Percentiles rank a stretch among this genome's conserved stretches.
phyloP scores from a whole-genome alignment of 1,140 invertebrate genomes.

The Antheraea mylitta region DNA sequence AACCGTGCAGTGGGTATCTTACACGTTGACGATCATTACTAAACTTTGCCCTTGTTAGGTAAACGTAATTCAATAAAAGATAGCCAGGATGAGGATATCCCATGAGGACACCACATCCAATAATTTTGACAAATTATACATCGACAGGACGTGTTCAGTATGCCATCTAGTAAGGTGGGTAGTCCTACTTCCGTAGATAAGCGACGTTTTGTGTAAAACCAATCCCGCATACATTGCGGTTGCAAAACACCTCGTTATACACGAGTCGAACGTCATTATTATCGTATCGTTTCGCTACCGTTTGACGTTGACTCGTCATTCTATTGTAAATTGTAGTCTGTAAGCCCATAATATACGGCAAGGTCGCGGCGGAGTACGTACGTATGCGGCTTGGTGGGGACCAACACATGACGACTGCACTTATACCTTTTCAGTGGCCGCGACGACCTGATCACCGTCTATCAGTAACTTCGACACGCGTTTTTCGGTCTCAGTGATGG shows the following conservation, averaged over 20 bases:
- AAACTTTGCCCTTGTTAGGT: too few relatives aligned
- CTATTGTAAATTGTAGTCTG: conserved; percentile 71
- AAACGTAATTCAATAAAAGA: background rate
- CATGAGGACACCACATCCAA: background rate
- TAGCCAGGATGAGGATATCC: background rate
- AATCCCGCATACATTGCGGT: conserved; percentile 36
- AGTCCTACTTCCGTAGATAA: conserved; percentile 10
- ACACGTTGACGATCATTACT: too few relatives aligned
- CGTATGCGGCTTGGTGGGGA: conserved; percentile 42
- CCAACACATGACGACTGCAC: conserved; percentile 49
- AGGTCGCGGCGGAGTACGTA: conserved; percentile 47
- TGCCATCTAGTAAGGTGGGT: conserved; percentile 1
- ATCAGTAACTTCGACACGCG: background rate
- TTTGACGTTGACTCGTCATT: conserved; percentile 59
- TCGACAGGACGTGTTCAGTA: conserved; percentile 42
- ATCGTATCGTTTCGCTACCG: conserved; percentile 65
- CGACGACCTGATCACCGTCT: conserved; percentile 17
- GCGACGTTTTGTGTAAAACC: conserved; percentile 10
- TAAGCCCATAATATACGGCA: conserved; percentile 71
- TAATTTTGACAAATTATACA: conserved; percentile 43
- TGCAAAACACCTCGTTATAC: conserved; percentile 46
- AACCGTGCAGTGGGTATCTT: too few relatives aligned
- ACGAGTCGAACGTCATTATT: conserved; percentile 46
- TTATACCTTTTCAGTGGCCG: conserved; percentile 57
- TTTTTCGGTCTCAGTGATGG: background rate